Evolutionary conservation across 37 sponge, comb jelly and placozoan genomes (phyloP).

Genomic region (Lycopodina hypogea): DNA sequence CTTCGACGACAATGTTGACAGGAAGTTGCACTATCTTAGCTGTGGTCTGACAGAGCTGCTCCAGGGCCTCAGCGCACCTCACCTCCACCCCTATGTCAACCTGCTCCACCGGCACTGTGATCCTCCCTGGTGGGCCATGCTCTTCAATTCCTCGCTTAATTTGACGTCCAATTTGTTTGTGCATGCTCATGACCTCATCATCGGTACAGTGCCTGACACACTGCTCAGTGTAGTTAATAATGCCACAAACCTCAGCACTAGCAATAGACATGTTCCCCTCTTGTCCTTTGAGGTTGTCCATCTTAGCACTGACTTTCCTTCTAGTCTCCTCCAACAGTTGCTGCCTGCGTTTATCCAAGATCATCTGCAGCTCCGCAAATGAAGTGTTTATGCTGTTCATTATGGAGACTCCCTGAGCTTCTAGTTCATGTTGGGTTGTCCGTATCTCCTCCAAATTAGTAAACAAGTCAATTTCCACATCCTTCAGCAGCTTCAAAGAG

Average conservation of each 20-base stretch:
- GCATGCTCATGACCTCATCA: constrained; percentile 14
- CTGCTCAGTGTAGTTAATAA: constrained; percentile 5
- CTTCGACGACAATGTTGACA: not conserved
- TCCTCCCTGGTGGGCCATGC: too few relatives aligned
- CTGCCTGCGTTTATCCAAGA: constrained; percentile 8
- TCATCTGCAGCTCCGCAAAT: too few relatives aligned
- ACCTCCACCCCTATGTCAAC: too few relatives aligned
- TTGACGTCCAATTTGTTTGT: not conserved
- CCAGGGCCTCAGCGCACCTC: too few relatives aligned
- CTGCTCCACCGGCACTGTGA: too few relatives aligned
- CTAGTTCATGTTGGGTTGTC: not conserved
- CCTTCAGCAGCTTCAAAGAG: not conserved
- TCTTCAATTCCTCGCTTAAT: too few relatives aligned
- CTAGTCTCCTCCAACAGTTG: constrained; percentile 11
- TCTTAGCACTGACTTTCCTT: not conserved
- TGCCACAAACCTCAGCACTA: too few relatives aligned
- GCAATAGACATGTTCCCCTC: too few relatives aligned
- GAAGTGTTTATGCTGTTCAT: not conserved
- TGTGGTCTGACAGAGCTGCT: constrained; percentile 14
- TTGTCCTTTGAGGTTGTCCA: constrained; percentile 7
- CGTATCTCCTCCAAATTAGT: not conserved
- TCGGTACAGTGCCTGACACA: constrained; percentile 3
- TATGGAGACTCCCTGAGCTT: constrained; percentile 3
- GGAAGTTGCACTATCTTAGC: not conserved
- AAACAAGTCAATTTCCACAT: not conserved